A percentile compares a stretch with the other conserved stretches of the same genome.
Conservation (phyloP, 2,888 invertebrate genomes). For the Melitaea athalia region DNA sequence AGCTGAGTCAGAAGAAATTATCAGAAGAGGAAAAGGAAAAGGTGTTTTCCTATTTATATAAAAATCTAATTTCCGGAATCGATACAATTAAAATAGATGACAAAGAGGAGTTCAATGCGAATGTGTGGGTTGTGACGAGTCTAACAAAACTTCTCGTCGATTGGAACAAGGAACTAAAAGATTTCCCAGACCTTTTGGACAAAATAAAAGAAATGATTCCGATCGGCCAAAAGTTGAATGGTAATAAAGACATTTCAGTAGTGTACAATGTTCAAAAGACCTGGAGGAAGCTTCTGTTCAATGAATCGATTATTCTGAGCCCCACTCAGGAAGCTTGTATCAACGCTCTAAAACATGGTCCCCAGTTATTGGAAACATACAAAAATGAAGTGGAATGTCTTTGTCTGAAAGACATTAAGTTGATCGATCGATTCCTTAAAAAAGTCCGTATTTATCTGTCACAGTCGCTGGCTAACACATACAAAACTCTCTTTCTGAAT, state of each 20-base stretch:
- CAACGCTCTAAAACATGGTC: slow-evolving; percentile 65
- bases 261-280: slow-evolving; percentile 57
- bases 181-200: not conserved
- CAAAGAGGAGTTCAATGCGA: slow-evolving; percentile 44
- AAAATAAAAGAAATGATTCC: not conserved
- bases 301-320: slow-evolving; percentile 55
- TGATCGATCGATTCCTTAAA: slow-evolving; percentile 47
- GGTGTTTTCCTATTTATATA: slow-evolving; percentile 57
- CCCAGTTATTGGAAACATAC: slow-evolving; percentile 50
- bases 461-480: slow-evolving; percentile 51
- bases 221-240: not conserved
- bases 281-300: slow-evolving; percentile 61
- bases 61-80: slow-evolving; percentile 43
- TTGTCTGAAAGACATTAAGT: slow-evolving; percentile 48
- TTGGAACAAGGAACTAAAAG: slow-evolving; percentile 1
- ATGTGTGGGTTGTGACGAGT: not conserved
- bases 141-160: not conserved
- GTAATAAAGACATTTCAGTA: not conserved
- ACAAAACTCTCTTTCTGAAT: slow-evolving; percentile 46
- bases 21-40: slow-evolving; percentile 50
- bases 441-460: slow-evolving; percentile 67
- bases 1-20: slow-evolving; percentile 47
- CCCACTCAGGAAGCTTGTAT: slow-evolving; percentile 53
- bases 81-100: slow-evolving; percentile 41
- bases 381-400: slow-evolving; percentile 47